Evolutionary conservation across 2,888 invertebrate species (phyloP).

Genomic region (Onthophagus sagittarius): DNA sequence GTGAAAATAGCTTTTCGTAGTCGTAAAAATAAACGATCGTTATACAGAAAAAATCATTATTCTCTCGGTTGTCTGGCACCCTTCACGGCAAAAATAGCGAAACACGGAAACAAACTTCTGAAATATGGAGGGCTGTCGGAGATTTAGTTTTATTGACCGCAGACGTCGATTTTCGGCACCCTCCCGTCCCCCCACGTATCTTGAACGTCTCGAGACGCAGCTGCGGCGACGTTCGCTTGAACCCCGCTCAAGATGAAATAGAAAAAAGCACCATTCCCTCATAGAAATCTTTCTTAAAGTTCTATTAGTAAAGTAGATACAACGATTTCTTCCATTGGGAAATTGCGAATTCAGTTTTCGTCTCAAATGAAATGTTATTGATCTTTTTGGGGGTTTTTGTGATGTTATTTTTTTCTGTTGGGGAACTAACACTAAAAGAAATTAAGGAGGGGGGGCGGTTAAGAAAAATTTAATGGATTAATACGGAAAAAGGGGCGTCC

Average conservation of each 20-base stretch:
- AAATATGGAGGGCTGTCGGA: slow-evolving; percentile 43
- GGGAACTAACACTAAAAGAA: too few species aligned
- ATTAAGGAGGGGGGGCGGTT: too few species aligned
- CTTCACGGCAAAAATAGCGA: slow-evolving; percentile 35
- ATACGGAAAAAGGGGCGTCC: too few species aligned
- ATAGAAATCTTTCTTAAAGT: background rate
- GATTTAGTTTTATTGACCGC: slow-evolving; percentile 49
- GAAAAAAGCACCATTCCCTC: slow-evolving; percentile 11
- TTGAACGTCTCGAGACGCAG: slow-evolving; percentile 28
- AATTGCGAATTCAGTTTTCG: slow-evolving; percentile 3
- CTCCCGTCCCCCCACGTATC: background rate
- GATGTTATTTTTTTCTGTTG: background rate
- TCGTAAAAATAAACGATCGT: background rate
- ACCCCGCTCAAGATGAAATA: slow-evolving; percentile 42
- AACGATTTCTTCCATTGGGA: background rate
- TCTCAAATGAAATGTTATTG: background rate
- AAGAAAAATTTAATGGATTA: too few species aligned
- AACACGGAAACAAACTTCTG: slow-evolving; percentile 35
- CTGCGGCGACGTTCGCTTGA: slow-evolving; percentile 34
- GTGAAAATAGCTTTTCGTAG: background rate
- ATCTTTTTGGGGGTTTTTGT: background rate
- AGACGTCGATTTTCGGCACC: slow-evolving; percentile 42
- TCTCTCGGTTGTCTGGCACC: slow-evolving; percentile 14
- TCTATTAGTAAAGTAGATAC: background rate
- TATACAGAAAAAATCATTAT: background rate